A percentile compares a stretch with the other conserved stretches of the same genome.
These are phyloP conservation scores for Endomychus coccineus DNA, from an alignment of 2,888 invertebrate genomes.

Conservation along the genomic window DNA sequence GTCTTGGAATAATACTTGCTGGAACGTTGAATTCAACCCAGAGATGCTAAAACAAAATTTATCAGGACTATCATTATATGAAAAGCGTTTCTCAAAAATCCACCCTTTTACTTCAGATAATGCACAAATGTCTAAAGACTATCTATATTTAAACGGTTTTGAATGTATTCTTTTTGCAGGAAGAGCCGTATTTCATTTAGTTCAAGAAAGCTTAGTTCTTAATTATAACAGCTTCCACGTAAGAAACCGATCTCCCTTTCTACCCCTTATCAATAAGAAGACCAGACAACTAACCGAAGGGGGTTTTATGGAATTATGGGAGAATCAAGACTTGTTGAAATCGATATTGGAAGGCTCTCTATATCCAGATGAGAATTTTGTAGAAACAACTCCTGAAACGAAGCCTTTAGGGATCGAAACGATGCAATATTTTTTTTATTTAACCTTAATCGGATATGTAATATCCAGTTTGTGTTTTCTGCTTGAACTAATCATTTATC, in stretches of 20 bases:
- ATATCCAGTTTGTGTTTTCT: constrained; percentile 8
- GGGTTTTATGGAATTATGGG: constrained; percentile 9
- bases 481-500: constrained; percentile 3
- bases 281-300: constrained; percentile 12
- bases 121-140: too few species aligned
- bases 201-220: constrained; percentile 12
- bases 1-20: too few species aligned
- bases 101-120: too few species aligned
- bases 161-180: constrained; percentile 11
- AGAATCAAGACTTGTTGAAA: constrained; percentile 6
- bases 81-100: too few species aligned
- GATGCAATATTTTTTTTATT: constrained; percentile 9
- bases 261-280: constrained; percentile 10
- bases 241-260: constrained; percentile 9
- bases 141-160: neutral
- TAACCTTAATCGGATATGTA: constrained; percentile 5
- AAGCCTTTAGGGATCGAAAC: constrained; percentile 7
- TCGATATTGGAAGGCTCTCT: constrained; percentile 12
- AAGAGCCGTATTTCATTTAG: constrained; percentile 13
- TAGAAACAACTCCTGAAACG: constrained; percentile 3
- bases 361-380: constrained; percentile 14
- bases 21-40: too few species aligned
- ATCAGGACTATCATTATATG: too few species aligned
- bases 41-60: too few species aligned
- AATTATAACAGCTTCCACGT: constrained; percentile 13